These are phyloP conservation scores for Apostichopus californicus DNA, from an alignment of 35 echinoderm and acorn worm species.

Conservation along the genomic window DNA sequence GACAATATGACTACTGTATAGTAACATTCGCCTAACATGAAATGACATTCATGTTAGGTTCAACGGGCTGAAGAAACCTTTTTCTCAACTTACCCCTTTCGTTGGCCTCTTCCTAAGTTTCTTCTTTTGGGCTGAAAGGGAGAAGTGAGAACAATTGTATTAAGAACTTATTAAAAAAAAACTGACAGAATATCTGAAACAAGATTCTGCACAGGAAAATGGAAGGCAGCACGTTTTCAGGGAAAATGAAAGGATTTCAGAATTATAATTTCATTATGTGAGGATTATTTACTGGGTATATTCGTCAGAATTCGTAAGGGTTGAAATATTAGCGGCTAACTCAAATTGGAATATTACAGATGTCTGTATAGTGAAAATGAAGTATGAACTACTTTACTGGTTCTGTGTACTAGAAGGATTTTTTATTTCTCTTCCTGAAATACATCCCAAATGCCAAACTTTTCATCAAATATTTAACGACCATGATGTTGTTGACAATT, in stretches of 20 bases:
- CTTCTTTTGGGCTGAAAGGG: background rate
- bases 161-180: background rate
- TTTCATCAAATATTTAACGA: too few relatives aligned
- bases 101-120: background rate
- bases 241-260: background rate
- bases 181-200: background rate
- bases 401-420: too few relatives aligned
- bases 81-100: background rate
- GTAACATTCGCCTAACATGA: too few relatives aligned
- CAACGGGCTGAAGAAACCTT: background rate
- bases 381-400: too few relatives aligned
- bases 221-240: background rate
- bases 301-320: too few relatives aligned
- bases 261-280: background rate
- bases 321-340: too few relatives aligned
- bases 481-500: too few relatives aligned
- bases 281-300: background rate
- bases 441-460: too few relatives aligned
- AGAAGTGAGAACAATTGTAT: background rate
- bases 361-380: too few relatives aligned
- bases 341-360: too few relatives aligned
- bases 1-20: too few relatives aligned
- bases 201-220: background rate
- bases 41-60: background rate
- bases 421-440: too few relatives aligned